Percentiles rank a stretch among this genome's conserved stretches.
These are phyloP conservation scores for Salminus brasiliensis DNA, from an alignment of 2,113 vertebrate genomes.

Conservation along the genomic window DNA sequence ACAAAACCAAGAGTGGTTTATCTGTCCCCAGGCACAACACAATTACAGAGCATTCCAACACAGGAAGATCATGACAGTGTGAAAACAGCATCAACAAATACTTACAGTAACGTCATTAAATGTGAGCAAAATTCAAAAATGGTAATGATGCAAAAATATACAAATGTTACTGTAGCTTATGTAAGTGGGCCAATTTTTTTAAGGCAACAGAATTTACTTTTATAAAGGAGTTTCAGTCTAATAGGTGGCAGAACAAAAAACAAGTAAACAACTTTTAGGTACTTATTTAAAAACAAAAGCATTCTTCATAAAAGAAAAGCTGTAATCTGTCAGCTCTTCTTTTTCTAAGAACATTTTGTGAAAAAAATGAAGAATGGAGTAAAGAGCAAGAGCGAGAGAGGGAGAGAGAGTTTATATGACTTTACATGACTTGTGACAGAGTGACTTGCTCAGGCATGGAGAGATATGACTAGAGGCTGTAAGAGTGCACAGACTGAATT, in stretches of 20 bases:
- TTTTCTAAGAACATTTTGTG: no score
- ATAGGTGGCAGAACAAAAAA: no score
- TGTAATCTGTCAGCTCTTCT: no score
- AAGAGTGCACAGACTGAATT: conserved; percentile 43
- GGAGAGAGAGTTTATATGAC: not conserved
- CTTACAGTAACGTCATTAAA: not conserved
- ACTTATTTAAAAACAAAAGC: no score
- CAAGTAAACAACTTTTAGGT: no score
- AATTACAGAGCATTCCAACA: not conserved
- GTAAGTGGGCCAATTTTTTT: no score
- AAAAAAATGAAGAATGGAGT: not conserved
- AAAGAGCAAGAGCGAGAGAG: not conserved
- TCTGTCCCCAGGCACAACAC: not conserved
- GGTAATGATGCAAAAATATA: no score
- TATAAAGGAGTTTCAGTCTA: no score
- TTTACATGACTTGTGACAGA: not conserved
- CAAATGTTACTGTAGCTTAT: no score
- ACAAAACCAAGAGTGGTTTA: not conserved
- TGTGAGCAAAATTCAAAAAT: not conserved
- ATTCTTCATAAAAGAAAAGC: no score
- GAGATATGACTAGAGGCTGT: conserved; percentile 29
- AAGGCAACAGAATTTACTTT: no score
- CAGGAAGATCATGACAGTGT: not conserved
- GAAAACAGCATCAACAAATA: not conserved
- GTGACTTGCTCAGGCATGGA: conserved; percentile 42